Percentiles rank a stretch among this genome's conserved stretches.
These are phyloP conservation scores for Drosophila tanythrix DNA, from an alignment of 2,888 invertebrate genomes.

Conservation along the genomic window DNA sequence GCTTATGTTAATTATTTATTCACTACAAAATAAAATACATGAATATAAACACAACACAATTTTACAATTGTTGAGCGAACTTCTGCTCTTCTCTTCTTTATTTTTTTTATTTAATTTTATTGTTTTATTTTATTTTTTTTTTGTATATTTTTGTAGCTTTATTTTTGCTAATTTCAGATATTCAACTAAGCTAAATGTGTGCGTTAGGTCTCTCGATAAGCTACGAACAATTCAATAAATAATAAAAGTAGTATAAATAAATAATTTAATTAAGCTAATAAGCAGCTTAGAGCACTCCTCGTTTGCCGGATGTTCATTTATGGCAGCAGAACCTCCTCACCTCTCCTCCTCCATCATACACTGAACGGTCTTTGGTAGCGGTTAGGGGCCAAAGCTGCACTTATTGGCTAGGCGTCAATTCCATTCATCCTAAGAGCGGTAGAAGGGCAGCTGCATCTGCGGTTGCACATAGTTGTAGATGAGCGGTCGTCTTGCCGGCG, in stretches of 20 bases:
- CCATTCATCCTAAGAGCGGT: slow-evolving; percentile 57
- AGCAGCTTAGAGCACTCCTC: slow-evolving; percentile 59
- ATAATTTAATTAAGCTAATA: slow-evolving; percentile 44
- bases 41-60: slow-evolving; percentile 34
- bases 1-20: slow-evolving; percentile 58
- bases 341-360: slow-evolving; percentile 37
- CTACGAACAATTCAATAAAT: slow-evolving; percentile 58
- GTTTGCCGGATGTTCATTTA: slow-evolving; percentile 59
- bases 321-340: slow-evolving; percentile 69
- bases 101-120: slow-evolving; percentile 52
- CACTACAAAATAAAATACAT: slow-evolving; percentile 54
- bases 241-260: slow-evolving; percentile 42
- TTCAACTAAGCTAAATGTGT: slow-evolving; percentile 65
- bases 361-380: slow-evolving; percentile 69
- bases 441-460: slow-evolving; percentile 76
- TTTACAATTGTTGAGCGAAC: slow-evolving; percentile 50
- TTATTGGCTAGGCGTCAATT: slow-evolving; percentile 52
- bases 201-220: slow-evolving; percentile 54
- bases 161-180: slow-evolving; percentile 67
- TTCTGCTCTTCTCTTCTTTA: slow-evolving; percentile 43
- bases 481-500: slow-evolving; percentile 72
- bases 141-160: slow-evolving; percentile 79
- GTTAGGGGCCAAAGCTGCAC: slow-evolving; percentile 53
- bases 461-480: slow-evolving; percentile 81
- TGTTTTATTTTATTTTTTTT: slow-evolving; percentile 62